phyloP scores from a whole-genome alignment of 2,797 vertebrate species.

The Phrynocephalus guinanensis region DNA sequence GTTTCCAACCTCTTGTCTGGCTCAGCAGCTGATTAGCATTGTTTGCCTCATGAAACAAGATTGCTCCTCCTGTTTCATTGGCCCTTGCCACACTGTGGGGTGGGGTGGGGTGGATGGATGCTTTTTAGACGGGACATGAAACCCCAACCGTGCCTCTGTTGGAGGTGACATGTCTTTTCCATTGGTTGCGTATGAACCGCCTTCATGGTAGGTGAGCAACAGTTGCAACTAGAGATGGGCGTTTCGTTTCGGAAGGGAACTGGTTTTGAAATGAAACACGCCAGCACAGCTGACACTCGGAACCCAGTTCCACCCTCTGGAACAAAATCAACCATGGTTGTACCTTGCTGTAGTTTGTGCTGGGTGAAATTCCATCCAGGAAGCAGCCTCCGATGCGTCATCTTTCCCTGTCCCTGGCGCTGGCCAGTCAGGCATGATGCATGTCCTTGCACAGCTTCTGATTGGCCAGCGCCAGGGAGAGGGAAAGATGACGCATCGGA shows the following conservation, averaged over 20 bases:
- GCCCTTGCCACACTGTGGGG: slow-evolving; percentile 48
- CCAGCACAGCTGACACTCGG: not conserved
- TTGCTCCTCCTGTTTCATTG: slow-evolving; percentile 15
- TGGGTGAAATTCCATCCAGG: no score
- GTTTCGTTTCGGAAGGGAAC: no score
- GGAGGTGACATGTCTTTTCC: slow-evolving; percentile 30
- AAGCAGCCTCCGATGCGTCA: no score
- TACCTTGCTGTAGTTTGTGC: no score
- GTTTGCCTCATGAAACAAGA: slow-evolving; percentile 50
- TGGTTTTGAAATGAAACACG: slow-evolving; percentile 8
- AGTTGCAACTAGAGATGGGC: slow-evolving; percentile 42
- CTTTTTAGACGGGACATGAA: slow-evolving; percentile 57
- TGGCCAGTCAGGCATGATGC: no score
- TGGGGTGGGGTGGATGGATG: slow-evolving; percentile 50
- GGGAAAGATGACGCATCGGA: no score
- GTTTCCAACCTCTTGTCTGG: slow-evolving; percentile 46
- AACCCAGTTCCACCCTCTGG: not conserved
- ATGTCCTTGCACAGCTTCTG: no score
- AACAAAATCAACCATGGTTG: no score
- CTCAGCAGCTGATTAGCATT: slow-evolving; percentile 58
- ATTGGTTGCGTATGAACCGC: not conserved
- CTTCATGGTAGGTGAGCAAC: not conserved
- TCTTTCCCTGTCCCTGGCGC: no score
- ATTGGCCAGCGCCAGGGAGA: no score
- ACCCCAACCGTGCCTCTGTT: slow-evolving; percentile 58